phyloP scores from a whole-genome alignment of 2,113 vertebrate genomes.

The Passerina amoena region DNA sequence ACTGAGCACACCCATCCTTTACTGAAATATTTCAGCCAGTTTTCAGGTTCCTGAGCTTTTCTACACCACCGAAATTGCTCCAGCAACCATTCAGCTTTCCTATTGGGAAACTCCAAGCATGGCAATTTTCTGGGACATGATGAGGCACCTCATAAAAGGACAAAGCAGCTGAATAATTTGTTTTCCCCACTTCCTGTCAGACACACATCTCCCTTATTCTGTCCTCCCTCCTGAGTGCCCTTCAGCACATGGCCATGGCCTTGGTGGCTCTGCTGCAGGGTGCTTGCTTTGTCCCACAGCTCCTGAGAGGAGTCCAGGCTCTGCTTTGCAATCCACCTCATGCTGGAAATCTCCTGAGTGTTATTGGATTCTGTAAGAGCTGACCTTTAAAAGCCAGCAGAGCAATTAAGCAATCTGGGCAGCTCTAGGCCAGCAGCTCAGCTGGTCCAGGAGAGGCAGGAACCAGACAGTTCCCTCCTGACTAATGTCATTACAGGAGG shows the following conservation, averaged over 20 bases:
- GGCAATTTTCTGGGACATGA: neutral
- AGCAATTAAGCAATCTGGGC: neutral
- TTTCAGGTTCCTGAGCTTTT: neutral
- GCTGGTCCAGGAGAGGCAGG: neutral
- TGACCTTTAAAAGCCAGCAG: slow-evolving; percentile 58
- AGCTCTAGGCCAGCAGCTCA: neutral
- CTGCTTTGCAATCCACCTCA: neutral
- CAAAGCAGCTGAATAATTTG: neutral
- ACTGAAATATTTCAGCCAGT: neutral
- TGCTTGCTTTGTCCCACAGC: neutral
- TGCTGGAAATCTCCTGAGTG: neutral
- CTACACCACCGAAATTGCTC: neutral
- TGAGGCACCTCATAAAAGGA: neutral
- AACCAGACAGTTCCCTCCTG: slow-evolving; percentile 28
- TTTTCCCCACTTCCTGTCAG: neutral
- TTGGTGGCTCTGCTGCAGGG: neutral
- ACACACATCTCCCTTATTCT: neutral
- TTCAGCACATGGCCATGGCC: neutral
- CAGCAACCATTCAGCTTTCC: neutral
- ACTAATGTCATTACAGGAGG: slow-evolving; percentile 39
- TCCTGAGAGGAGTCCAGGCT: neutral
- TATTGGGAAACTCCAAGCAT: neutral
- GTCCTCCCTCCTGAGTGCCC: neutral
- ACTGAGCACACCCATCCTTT: neutral
- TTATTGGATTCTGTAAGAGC: neutral